Percentiles rank a stretch among this genome's conserved stretches.
phyloP scores from a whole-genome alignment of 1,140 invertebrate genomes.

The Drosophila sucinea region DNA sequence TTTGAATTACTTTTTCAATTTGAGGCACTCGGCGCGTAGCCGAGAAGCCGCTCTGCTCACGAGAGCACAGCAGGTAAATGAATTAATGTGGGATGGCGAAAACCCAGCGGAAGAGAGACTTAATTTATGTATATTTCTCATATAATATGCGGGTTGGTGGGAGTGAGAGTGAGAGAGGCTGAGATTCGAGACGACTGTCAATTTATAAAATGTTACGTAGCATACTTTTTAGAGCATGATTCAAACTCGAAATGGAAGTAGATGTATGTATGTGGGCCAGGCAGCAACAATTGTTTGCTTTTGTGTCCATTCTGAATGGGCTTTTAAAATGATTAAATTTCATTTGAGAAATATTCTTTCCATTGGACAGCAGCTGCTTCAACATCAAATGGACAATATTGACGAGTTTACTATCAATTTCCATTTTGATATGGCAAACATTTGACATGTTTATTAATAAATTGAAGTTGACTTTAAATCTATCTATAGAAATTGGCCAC shows the following conservation, averaged over 20 bases:
- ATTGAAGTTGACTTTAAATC: conserved; percentile 15
- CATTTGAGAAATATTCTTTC: conserved; percentile 55
- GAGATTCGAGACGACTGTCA: conserved; percentile 27
- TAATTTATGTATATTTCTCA: conserved; percentile 58
- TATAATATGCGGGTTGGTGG: not conserved
- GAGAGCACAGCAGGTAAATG: conserved; percentile 65
- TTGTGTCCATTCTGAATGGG: conserved; percentile 68
- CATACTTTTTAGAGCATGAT: conserved; percentile 15
- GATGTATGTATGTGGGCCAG: conserved; percentile 14
- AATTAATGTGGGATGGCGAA: conserved; percentile 61
- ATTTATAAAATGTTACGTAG: conserved; percentile 7
- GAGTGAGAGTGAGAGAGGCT: conserved; percentile 15
- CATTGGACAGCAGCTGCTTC: conserved; percentile 20
- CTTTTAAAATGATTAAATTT: conserved; percentile 80
- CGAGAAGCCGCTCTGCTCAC: conserved; percentile 4
- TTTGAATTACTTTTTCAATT: conserved; percentile 78
- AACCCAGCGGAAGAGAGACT: conserved; percentile 37
- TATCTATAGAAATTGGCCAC: conserved; percentile 7
- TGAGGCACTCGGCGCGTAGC: conserved; percentile 49
- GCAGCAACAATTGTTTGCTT: conserved; percentile 49
- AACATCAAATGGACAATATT: conserved; percentile 30
- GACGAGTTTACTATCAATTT: conserved; percentile 34
- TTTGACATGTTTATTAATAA: conserved; percentile 21
- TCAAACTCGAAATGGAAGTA: not conserved
- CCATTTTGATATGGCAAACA: conserved; percentile 15